These are phyloP conservation scores for Australoheros facetus DNA, from an alignment of 2,797 vertebrate genomes.

Conservation along the genomic window DNA sequence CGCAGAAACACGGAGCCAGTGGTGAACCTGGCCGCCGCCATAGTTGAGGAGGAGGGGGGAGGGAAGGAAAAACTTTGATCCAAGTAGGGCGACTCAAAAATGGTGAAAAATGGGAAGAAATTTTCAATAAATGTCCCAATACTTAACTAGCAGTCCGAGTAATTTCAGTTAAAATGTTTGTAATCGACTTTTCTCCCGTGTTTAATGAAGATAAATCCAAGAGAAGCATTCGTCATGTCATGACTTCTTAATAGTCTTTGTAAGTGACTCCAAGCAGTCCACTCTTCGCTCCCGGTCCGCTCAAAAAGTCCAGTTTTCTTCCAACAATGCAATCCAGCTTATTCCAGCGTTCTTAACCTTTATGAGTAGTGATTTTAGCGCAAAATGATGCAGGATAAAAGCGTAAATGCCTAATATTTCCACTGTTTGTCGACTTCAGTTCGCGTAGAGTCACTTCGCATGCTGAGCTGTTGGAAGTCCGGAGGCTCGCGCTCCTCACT, in stretches of 20 bases:
- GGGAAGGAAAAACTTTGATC: slow-evolving; percentile 76
- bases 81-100: slow-evolving; percentile 68
- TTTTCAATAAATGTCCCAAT: not conserved
- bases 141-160: not conserved
- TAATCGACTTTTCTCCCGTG: slow-evolving; percentile 15
- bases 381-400: not conserved
- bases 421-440: slow-evolving; percentile 45
- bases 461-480: slow-evolving; percentile 72
- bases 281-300: slow-evolving; percentile 49
- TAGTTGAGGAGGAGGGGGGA: slow-evolving; percentile 69
- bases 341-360: not conserved
- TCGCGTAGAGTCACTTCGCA: slow-evolving; percentile 43
- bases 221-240: slow-evolving; percentile 66
- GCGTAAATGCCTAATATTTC: slow-evolving; percentile 20
- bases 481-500: slow-evolving; percentile 69
- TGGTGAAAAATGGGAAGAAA: slow-evolving; percentile 36
- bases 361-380: fast-evolving
- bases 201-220: slow-evolving; percentile 53
- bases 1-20: slow-evolving; percentile 63
- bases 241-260: slow-evolving; percentile 81
- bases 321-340: not conserved
- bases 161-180: not conserved
- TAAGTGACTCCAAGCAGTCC: slow-evolving; percentile 74
- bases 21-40: slow-evolving; percentile 77
- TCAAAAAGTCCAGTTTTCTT: slow-evolving; percentile 37